phyloP scores from a whole-genome alignment of 2,888 invertebrate genomes.

The Serripes groenlandicus region DNA sequence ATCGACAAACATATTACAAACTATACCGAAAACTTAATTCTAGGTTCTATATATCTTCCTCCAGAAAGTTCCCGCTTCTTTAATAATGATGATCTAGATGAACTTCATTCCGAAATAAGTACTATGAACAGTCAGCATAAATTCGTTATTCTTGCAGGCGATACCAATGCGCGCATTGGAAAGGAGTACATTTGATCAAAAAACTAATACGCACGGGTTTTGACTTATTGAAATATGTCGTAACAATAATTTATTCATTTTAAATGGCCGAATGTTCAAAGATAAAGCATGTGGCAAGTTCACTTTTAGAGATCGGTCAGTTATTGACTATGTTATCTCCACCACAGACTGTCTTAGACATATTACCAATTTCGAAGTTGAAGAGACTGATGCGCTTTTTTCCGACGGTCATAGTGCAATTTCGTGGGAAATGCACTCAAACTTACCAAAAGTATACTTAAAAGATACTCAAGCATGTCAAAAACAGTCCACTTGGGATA shows the following conservation, averaged over 20 bases:
- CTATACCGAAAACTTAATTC: neutral
- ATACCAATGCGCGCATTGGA: neutral
- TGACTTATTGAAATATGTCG: too few species aligned
- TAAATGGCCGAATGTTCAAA: slow-evolving; percentile 8
- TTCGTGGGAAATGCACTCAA: neutral
- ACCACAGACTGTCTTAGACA: neutral
- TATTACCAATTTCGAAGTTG: neutral
- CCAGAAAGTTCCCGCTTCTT: neutral
- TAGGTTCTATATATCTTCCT: slow-evolving; percentile 1
- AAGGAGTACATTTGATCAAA: too few species aligned
- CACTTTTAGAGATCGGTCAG: slow-evolving; percentile 13
- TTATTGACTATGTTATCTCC: slow-evolving; percentile 9
- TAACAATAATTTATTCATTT: neutral
- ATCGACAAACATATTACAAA: neutral
- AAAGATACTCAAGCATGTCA: neutral
- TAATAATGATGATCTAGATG: neutral
- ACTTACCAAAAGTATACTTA: neutral
- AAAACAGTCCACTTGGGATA: slow-evolving; percentile 7
- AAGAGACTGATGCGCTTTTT: slow-evolving; percentile 27
- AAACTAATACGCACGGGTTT: too few species aligned
- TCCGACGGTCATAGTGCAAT: slow-evolving; percentile 25
- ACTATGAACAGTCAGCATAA: neutral
- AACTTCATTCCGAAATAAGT: neutral
- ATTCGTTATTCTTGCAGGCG: neutral
- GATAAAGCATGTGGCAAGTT: neutral